A percentile compares a stretch with the other conserved stretches of the same genome.
Conservation (phyloP, 2,113 vertebrate genomes). For the Ursus arctos region DNA sequence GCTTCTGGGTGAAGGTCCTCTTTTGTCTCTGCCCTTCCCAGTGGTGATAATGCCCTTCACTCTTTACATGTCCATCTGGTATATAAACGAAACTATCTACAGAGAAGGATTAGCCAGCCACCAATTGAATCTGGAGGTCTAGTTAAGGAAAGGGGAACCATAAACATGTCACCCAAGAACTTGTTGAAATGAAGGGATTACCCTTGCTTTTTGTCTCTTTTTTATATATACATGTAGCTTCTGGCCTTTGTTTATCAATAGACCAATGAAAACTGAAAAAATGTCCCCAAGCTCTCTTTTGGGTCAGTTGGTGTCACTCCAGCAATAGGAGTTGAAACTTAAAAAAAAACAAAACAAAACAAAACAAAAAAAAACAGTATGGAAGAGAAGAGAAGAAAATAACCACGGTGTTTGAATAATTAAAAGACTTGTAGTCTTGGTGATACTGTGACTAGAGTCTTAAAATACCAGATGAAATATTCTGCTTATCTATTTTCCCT, state of each 20-base stretch:
- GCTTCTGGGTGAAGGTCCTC: neutral
- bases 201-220: neutral
- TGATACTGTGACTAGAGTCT: constrained; percentile 32
- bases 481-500: constrained; percentile 35
- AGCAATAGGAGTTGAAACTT: neutral
- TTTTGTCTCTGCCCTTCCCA: neutral
- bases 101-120: neutral
- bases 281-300: constrained; percentile 20
- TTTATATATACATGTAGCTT: neutral
- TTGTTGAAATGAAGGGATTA: constrained; percentile 28
- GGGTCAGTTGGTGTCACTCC: neutral
- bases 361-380: neutral
- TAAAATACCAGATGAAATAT: constrained; percentile 47
- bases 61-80: neutral
- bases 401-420: neutral
- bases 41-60: neutral
- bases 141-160: neutral
- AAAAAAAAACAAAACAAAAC: neutral
- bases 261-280: neutral
- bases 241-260: constrained; percentile 16
- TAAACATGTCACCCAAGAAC: neutral
- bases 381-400: constrained; percentile 20
- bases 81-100: neutral
- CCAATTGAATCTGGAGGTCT: constrained; percentile 28
- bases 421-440: constrained; percentile 33